Evolutionary conservation across 2,797 vertebrate genomes (phyloP).

Genomic region (Rallus crepitans): DNA sequence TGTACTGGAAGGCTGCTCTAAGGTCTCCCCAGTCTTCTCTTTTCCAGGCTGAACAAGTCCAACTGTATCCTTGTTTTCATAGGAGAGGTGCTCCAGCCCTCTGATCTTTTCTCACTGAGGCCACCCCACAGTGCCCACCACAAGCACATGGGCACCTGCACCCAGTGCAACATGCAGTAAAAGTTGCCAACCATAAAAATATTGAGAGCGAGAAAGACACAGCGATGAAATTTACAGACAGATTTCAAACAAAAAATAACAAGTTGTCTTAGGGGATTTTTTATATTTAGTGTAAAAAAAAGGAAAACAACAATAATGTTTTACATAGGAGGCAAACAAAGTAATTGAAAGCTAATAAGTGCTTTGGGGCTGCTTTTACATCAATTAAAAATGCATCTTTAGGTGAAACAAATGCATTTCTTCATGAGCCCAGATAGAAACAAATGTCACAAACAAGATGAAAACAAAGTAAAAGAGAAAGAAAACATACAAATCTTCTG

Average conservation of each 20-base stretch:
- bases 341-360: neutral
- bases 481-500: neutral
- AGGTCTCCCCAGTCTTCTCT: no score
- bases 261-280: neutral
- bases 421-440: neutral
- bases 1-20: no score
- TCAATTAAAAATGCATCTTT: neutral
- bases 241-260: neutral
- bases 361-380: neutral
- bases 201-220: accelerated
- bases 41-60: no score
- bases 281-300: neutral
- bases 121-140: neutral
- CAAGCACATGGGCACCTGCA: neutral
- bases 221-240: neutral
- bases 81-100: no score
- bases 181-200: neutral
- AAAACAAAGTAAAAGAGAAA: neutral
- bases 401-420: neutral
- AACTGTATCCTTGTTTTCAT: no score
- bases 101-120: neutral
- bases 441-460: neutral
- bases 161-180: accelerated
- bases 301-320: neutral
- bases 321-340: neutral